Evolutionary conservation across 1,140 invertebrate genomes (phyloP).

Genomic region (Hypsibius dujardini): DNA sequence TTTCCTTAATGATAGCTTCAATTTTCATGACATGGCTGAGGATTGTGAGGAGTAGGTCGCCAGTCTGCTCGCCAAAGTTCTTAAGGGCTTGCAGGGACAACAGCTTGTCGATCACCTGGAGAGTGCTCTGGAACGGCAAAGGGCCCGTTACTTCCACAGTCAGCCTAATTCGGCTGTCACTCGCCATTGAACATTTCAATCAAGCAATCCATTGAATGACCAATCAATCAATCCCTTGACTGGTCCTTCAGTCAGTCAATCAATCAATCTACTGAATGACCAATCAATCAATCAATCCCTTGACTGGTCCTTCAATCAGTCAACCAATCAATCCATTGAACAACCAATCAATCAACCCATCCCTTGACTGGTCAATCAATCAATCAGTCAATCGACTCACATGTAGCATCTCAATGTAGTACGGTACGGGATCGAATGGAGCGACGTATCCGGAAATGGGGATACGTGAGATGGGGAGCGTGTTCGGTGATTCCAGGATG

Average conservation of each 20-base stretch:
- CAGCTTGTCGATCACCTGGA: not conserved
- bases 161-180: too few species aligned
- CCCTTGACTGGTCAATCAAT: too few species aligned
- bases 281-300: too few species aligned
- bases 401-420: constrained; percentile 59
- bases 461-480: constrained; percentile 43
- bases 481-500: constrained; percentile 61
- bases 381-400: constrained; percentile 30
- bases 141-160: too few species aligned
- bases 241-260: too few species aligned
- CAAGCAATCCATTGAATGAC: too few species aligned
- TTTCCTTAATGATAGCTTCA: constrained; percentile 51
- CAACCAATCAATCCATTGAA: too few species aligned
- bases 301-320: too few species aligned
- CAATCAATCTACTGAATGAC: too few species aligned
- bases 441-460: constrained; percentile 31
- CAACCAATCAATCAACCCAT: too few species aligned
- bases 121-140: not conserved
- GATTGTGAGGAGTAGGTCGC: constrained; percentile 47
- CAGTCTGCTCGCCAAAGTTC: constrained; percentile 3
- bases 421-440: constrained; percentile 54
- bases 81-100: constrained; percentile 13
- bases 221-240: too few species aligned
- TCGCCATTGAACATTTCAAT: too few species aligned
- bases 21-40: constrained; percentile 61